A percentile compares a stretch with the other conserved stretches of the same genome.
Evolutionary conservation across 2,888 invertebrate genomes (phyloP).

Genomic region (Poecilus cupreus): DNA sequence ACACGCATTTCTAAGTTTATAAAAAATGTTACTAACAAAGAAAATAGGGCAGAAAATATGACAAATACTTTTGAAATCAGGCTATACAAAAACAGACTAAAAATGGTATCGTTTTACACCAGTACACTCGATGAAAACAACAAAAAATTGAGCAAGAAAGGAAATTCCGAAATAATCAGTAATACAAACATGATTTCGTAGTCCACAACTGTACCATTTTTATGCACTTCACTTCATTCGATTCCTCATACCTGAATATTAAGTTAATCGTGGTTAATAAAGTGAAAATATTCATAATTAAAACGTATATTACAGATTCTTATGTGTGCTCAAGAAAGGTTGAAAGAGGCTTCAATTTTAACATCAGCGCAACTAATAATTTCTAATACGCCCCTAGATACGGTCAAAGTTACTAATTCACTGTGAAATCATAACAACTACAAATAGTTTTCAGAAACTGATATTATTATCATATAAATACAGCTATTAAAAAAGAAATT

Average conservation of each 20-base stretch:
- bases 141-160: conserved; percentile 3
- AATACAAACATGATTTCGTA: background rate
- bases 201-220: background rate
- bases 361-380: background rate
- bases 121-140: background rate
- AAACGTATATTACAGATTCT: background rate
- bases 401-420: background rate
- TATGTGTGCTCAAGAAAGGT: background rate
- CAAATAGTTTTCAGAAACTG: background rate
- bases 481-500: conserved; percentile 4
- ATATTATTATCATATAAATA: background rate
- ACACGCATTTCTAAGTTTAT: background rate
- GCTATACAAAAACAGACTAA: background rate
- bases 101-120: background rate
- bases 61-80: background rate
- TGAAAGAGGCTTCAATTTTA: background rate
- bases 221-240: background rate
- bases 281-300: conserved; percentile 21
- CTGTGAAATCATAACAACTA: background rate
- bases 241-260: background rate
- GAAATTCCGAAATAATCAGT: conserved; percentile 12
- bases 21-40: background rate
- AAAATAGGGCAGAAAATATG: background rate
- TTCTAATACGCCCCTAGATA: background rate
- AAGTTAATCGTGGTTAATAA: background rate